Evolutionary conservation across 2,797 vertebrate species (phyloP), one percentile per base, ranked within the genome.

Genomic region (Pantherophis alleghaniensis): DNA sequence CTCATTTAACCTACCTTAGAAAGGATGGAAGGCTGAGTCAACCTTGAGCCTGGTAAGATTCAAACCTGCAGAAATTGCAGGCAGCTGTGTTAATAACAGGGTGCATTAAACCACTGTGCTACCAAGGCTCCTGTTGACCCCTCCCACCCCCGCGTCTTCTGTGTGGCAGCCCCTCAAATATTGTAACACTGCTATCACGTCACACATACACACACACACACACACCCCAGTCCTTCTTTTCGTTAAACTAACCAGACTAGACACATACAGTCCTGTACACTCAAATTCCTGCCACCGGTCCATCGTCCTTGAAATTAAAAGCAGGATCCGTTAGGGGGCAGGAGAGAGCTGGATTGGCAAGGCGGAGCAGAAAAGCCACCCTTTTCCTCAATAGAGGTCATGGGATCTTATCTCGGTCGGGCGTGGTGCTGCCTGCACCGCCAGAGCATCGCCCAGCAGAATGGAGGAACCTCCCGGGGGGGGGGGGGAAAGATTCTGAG

Each of bases 311-410:
- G 91, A n/a, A 37, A 2, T 74, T 32, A 7, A 26, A 10, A 1
- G 2, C 63, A 24, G 47, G 88, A 28, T 28, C 93, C 93, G 12
- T 42, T 16, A 5, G 93, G 47, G 16, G 93, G 93, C 93, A 88
- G 88, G 47, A 87, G 56, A 42, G 79, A 60, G n/a, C 88, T 9
- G 51, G 1, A 4, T n/a, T 88, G 9, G 89, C 51, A 28, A 90
- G 60, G 57, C 63, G 24, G 66, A 16, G 20, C 26, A 20, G 37
- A 12, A 63, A 37, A 86, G 28, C 42, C 60, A 26, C 28, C 7
- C 26, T 74, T 79, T 60, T 60, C 61, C 20, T 28, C n/a, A 10
- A 28, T 89, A 83, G 90, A 94, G 93, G 93, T 94, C 93, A 91
- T 5, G 47, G 42, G 74, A 91, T 53, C 32, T 37, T 28, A 16